phyloP scores from a whole-genome alignment of 2,113 vertebrate genomes.

The Hiodon tergisus region DNA sequence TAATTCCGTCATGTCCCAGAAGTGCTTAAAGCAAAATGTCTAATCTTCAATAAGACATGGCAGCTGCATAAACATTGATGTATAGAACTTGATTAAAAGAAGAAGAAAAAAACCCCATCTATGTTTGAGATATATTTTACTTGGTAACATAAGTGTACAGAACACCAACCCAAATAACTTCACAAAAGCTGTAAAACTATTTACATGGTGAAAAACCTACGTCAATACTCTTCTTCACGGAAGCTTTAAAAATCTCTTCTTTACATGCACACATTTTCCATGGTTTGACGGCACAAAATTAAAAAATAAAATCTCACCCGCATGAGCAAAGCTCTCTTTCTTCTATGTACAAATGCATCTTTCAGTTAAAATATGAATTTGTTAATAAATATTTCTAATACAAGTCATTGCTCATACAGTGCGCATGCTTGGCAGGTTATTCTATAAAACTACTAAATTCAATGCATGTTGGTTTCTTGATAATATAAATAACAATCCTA shows the following conservation, averaged over 20 bases:
- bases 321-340: constrained; percentile 53
- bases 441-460: constrained; percentile 72
- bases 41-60: no score
- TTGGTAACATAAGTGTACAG: constrained; percentile 68
- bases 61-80: not conserved
- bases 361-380: constrained; percentile 56
- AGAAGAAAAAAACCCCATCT: not conserved
- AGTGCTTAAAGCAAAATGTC: no score
- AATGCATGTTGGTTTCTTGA: constrained; percentile 62
- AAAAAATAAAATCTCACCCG: constrained; percentile 38
- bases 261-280: constrained; percentile 75
- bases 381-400: constrained; percentile 66
- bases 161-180: constrained; percentile 74
- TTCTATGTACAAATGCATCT: constrained; percentile 61
- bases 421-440: constrained; percentile 80
- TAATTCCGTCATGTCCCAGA: no score
- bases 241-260: constrained; percentile 76
- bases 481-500: constrained; percentile 69
- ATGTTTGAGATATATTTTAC: constrained; percentile 50
- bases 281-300: constrained; percentile 50
- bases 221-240: constrained; percentile 65
- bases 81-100: not conserved
- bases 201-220: constrained; percentile 84
- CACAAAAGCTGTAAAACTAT: constrained; percentile 88
- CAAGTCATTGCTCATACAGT: constrained; percentile 71